phyloP scores from a whole-genome alignment of 2,797 vertebrate genomes.

The Ctenopoma kingsleyae region DNA sequence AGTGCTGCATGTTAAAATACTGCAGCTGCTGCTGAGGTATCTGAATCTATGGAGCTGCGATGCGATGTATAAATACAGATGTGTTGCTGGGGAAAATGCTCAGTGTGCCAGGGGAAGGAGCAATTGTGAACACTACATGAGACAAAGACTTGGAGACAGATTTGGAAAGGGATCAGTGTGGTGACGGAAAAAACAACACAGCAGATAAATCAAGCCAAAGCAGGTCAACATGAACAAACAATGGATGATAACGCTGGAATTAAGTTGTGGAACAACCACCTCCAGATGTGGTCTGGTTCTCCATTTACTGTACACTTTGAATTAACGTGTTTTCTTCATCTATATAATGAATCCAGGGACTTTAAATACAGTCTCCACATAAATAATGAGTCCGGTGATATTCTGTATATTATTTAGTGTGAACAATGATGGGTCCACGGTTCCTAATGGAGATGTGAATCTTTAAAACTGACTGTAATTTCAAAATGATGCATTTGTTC shows the following conservation, averaged over 20 bases:
- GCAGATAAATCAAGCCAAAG: constrained; percentile 9
- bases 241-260: background rate
- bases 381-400: too few relatives aligned
- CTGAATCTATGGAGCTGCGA: background rate
- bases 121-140: background rate
- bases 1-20: background rate
- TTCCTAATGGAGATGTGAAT: too few relatives aligned
- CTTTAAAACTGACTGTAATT: too few relatives aligned
- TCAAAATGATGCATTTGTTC: too few relatives aligned
- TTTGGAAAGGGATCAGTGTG: background rate
- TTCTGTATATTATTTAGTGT: too few relatives aligned
- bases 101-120: background rate
- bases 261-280: too few relatives aligned
- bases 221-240: constrained; percentile 7
- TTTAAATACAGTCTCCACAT: too few relatives aligned
- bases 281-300: too few relatives aligned
- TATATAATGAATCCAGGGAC: too few relatives aligned
- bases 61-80: background rate
- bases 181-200: background rate
- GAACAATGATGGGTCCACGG: too few relatives aligned
- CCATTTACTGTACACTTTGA: too few relatives aligned
- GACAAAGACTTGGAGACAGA: background rate
- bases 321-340: too few relatives aligned
- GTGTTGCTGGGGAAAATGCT: background rate
- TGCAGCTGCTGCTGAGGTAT: background rate